Percentiles rank a stretch among this genome's conserved stretches.
Evolutionary conservation across 2,113 vertebrate genomes (phyloP).

Genomic region (Calidris pygmaea): DNA sequence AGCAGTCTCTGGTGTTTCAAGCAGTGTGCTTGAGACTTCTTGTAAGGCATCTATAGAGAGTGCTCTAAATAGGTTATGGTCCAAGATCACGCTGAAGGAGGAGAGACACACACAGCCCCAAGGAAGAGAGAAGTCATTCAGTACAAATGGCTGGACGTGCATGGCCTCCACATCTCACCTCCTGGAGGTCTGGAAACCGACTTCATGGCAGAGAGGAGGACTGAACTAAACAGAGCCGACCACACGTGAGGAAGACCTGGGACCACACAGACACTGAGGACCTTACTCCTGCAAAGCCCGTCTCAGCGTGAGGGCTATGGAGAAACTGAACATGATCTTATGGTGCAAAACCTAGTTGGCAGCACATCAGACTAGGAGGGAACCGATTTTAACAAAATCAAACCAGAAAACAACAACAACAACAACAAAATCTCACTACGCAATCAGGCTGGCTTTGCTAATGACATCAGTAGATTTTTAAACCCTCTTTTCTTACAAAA

Average conservation of each 20-base stretch:
- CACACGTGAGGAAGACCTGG: accelerated
- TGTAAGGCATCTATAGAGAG: background rate
- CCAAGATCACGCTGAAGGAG: background rate
- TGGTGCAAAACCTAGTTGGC: background rate
- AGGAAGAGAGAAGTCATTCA: background rate
- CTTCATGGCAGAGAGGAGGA: background rate
- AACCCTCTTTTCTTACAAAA: background rate
- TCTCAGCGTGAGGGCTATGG: accelerated
- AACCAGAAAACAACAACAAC: background rate
- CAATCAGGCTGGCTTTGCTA: background rate
- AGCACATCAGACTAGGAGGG: background rate
- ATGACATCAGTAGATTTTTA: background rate
- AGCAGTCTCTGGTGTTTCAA: background rate
- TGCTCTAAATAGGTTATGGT: background rate
- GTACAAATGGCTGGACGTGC: background rate
- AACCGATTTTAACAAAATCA: background rate
- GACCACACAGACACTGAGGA: background rate
- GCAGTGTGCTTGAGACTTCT: background rate
- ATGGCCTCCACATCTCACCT: background rate
- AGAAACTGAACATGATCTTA: background rate
- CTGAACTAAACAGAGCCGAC: background rate
- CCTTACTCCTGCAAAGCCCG: background rate
- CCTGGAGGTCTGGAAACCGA: background rate
- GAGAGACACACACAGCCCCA: background rate
- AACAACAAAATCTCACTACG: background rate